Conservation (phyloP, 2,113 vertebrate genomes). For the Nerophis ophidion region DNA sequence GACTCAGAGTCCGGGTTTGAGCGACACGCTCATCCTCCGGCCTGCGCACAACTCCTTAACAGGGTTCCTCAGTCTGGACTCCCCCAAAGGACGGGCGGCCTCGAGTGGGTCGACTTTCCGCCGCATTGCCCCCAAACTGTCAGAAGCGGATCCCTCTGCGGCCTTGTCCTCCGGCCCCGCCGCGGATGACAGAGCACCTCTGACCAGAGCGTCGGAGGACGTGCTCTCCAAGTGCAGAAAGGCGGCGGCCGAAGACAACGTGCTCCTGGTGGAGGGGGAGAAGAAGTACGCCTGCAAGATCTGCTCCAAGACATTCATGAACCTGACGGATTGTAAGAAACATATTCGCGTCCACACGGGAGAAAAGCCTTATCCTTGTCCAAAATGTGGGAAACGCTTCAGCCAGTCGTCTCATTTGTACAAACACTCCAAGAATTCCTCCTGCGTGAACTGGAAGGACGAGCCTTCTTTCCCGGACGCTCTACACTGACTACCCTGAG, state of each 20-base stretch:
- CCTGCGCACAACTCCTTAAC: constrained; percentile 73
- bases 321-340: constrained; percentile 94
- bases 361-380: constrained; percentile 90
- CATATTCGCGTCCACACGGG: constrained; percentile 95
- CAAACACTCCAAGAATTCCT: constrained; percentile 90
- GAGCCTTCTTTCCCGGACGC: constrained; percentile 73
- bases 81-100: constrained; percentile 55
- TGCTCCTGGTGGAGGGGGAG: constrained; percentile 90
- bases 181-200: constrained; percentile 59
- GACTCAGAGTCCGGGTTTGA: constrained; percentile 74
- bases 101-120: constrained; percentile 76
- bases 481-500: constrained; percentile 64
- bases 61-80: constrained; percentile 67
- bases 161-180: constrained; percentile 53
- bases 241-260: constrained; percentile 90
- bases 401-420: constrained; percentile 97
- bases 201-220: constrained; percentile 88
- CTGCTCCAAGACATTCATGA: constrained; percentile 96
- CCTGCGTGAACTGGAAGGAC: constrained; percentile 89
- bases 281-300: constrained; percentile 97
- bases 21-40: constrained; percentile 83
- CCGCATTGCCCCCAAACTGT: constrained; percentile 89
- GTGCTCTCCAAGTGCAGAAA: constrained; percentile 96
- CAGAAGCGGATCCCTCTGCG: constrained; percentile 44
- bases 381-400: constrained; percentile 92